phyloP scores from a whole-genome alignment of 1,140 invertebrate genomes.

The Campoletis sonorensis region DNA sequence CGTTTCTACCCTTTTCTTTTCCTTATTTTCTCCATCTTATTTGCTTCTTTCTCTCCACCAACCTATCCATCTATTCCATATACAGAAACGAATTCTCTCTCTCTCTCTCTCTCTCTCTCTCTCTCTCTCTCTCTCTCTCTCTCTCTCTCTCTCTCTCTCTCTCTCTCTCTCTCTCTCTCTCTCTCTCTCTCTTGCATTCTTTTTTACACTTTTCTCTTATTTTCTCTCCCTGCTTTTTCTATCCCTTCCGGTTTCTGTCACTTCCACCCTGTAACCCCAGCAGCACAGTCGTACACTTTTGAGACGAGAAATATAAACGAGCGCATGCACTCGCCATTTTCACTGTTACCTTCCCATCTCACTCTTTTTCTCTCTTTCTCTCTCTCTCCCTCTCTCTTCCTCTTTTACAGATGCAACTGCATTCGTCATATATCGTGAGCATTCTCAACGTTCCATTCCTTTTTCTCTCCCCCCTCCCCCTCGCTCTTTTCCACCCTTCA shows the following conservation, averaged over 20 bases:
- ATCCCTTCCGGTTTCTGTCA: conserved; percentile 33
- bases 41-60: not conserved
- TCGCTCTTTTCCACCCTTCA: not conserved
- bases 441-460: not conserved
- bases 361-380: too few species aligned
- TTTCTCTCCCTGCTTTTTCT: conserved; percentile 11
- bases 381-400: not conserved
- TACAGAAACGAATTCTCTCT: not conserved
- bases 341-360: not conserved
- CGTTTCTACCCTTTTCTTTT: too few species aligned
- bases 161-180: not conserved
- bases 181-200: not conserved
- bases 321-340: conserved; percentile 1
- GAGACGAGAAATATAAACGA: conserved; percentile 2
- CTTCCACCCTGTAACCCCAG: conserved; percentile 14
- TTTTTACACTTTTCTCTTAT: conserved; percentile 33
- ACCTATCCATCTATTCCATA: not conserved
- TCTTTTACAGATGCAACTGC: not conserved
- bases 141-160: not conserved
- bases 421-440: not conserved
- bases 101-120: not conserved
- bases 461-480: not conserved
- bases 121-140: not conserved
- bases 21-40: not conserved
- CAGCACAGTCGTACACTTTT: conserved; percentile 7